Evolutionary conservation across 2,113 vertebrate genomes (phyloP).

Genomic region (Acrocephalus arundinaceus): DNA sequence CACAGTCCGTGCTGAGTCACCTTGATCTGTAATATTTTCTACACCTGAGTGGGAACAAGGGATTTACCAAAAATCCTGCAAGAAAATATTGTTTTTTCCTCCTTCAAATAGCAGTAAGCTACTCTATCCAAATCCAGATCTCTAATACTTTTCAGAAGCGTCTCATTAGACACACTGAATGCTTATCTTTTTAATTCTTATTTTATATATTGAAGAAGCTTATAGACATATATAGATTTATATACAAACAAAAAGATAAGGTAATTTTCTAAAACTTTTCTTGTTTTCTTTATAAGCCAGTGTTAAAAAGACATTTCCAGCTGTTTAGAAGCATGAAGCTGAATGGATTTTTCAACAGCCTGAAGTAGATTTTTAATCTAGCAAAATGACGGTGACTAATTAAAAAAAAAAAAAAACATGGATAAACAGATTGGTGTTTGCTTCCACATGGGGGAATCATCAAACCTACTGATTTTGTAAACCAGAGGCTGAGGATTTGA

Average conservation of each 20-base stretch:
- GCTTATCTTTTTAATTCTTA: background rate
- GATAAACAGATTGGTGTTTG: background rate
- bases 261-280: background rate
- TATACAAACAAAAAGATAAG: background rate
- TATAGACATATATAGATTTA: fast-evolving
- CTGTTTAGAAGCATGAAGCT: background rate
- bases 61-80: background rate
- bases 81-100: background rate
- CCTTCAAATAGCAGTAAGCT: background rate
- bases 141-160: background rate
- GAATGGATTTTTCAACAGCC: background rate
- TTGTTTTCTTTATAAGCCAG: background rate
- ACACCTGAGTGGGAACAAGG: background rate
- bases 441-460: background rate
- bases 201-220: background rate
- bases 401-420: background rate
- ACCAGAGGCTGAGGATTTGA: background rate
- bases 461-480: background rate
- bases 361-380: background rate
- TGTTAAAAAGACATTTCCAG: background rate
- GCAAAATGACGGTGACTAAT: background rate
- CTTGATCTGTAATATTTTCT: background rate
- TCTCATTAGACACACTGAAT: background rate
- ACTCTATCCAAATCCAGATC: background rate
- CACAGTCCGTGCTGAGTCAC: background rate